A percentile compares a stretch with the other conserved stretches of the same genome.
Conservation (phyloP, 2,888 invertebrate genomes). For the Lordiphosa fenestrarum region DNA sequence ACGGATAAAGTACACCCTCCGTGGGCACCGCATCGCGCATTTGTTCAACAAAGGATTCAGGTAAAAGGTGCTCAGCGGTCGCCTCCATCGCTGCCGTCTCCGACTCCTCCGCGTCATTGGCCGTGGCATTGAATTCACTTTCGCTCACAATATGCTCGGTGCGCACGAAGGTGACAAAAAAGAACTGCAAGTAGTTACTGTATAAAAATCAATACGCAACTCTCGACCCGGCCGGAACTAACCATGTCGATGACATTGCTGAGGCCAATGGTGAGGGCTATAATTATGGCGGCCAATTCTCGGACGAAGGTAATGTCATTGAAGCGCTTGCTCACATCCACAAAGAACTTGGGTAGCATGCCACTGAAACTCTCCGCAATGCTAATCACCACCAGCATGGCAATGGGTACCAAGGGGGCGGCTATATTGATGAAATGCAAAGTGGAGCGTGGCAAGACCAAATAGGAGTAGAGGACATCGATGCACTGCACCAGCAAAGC, state of each 20-base stretch:
- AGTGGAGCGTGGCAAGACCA: constrained; percentile 81
- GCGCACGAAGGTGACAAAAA: constrained; percentile 61
- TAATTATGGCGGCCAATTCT: constrained; percentile 82
- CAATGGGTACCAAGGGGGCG: constrained; percentile 76
- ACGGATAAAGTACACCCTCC: constrained; percentile 82
- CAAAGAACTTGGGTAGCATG: constrained; percentile 81
- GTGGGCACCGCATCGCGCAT: constrained; percentile 61
- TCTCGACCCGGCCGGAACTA: constrained; percentile 55
- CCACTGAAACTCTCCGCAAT: constrained; percentile 79
- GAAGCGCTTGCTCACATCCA: constrained; percentile 82
- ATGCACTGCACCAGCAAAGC: constrained; percentile 84
- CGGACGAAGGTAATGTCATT: constrained; percentile 83
- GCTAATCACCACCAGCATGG: constrained; percentile 78
- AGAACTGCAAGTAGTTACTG: constrained; percentile 41
- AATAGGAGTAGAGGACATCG: constrained; percentile 81
- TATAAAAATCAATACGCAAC: constrained; percentile 5
- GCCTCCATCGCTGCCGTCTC: constrained; percentile 42
- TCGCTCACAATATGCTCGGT: constrained; percentile 71
- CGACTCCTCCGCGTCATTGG: constrained; percentile 41
- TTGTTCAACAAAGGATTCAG: constrained; percentile 58
- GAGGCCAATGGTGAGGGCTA: constrained; percentile 82
- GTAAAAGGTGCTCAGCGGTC: constrained; percentile 62
- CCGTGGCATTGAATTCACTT: constrained; percentile 66
- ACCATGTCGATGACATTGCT: constrained; percentile 85
- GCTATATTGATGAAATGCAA: constrained; percentile 77